phyloP scores from a whole-genome alignment of 2,113 vertebrate species.

The Uropsilus gracilis region DNA sequence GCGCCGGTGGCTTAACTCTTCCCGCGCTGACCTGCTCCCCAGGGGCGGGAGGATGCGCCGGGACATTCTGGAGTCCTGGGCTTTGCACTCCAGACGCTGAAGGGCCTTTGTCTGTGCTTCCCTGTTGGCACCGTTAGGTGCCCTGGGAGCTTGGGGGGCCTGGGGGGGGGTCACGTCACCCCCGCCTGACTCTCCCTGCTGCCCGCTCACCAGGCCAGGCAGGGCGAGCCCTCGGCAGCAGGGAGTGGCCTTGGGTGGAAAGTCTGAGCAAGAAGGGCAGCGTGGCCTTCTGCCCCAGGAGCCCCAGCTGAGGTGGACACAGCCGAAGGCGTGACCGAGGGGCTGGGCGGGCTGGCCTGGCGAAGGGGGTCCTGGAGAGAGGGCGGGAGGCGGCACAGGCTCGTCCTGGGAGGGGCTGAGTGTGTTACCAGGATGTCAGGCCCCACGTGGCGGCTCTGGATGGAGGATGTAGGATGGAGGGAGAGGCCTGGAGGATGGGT shows the following conservation, averaged over 20 bases:
- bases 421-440: neutral
- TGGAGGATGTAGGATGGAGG: neutral
- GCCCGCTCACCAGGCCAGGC: neutral
- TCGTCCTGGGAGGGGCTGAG: neutral
- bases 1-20: conserved; percentile 64
- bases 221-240: neutral
- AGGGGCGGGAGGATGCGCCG: neutral
- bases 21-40: neutral
- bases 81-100: neutral
- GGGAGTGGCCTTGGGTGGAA: no score
- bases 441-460: neutral
- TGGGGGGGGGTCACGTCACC: no score
- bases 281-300: neutral
- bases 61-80: conserved; percentile 14
- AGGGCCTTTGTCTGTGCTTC: conserved; percentile 21
- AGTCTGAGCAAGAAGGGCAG: no score
- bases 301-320: neutral
- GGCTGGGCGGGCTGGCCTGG: neutral
- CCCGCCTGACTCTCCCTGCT: no score
- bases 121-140: conserved; percentile 18
- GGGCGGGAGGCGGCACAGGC: neutral
- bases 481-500: no score
- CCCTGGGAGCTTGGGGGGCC: no score
- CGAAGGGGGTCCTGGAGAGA: neutral
- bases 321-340: neutral